Conservation (phyloP, 92 coral and sea anemone species). For the Phenganax subtilis region DNA sequence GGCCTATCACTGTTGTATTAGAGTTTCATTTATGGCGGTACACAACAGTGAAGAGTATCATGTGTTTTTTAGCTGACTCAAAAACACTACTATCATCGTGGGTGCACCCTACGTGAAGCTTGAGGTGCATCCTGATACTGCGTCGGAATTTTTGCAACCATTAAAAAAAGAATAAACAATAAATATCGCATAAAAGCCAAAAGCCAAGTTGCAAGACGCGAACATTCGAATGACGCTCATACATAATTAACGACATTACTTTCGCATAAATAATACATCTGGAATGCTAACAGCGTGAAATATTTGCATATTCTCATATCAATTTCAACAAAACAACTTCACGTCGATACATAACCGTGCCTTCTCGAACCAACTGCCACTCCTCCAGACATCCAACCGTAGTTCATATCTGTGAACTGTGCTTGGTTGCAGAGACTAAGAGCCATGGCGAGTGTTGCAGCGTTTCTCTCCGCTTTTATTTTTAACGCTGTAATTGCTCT, state of each 20-base stretch:
- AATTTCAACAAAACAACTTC: not conserved
- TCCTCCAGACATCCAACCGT: constrained; percentile 13
- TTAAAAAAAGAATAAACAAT: too few species aligned
- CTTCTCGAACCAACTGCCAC: constrained; percentile 41
- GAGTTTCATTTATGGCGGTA: too few species aligned
- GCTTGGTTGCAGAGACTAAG: not conserved
- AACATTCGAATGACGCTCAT: constrained; percentile 19
- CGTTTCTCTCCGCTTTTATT: constrained; percentile 62
- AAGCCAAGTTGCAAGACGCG: not conserved
- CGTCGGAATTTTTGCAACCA: too few species aligned
- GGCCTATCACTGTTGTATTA: too few species aligned
- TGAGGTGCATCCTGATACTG: too few species aligned
- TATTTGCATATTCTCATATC: constrained; percentile 18
- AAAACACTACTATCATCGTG: too few species aligned
- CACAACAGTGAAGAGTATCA: too few species aligned
- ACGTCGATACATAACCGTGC: constrained; percentile 2
- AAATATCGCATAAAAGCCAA: not conserved
- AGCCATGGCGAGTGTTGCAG: constrained; percentile 38
- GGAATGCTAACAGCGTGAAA: constrained; percentile 5
- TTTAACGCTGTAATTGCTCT: constrained; percentile 63
- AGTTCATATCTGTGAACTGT: not conserved
- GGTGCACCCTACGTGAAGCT: too few species aligned
- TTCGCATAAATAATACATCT: not conserved
- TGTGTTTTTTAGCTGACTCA: too few species aligned
- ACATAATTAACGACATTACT: constrained; percentile 5